Conservation (phyloP, 2,797 vertebrate species). For the Petrocephalus schoutedeni region DNA sequence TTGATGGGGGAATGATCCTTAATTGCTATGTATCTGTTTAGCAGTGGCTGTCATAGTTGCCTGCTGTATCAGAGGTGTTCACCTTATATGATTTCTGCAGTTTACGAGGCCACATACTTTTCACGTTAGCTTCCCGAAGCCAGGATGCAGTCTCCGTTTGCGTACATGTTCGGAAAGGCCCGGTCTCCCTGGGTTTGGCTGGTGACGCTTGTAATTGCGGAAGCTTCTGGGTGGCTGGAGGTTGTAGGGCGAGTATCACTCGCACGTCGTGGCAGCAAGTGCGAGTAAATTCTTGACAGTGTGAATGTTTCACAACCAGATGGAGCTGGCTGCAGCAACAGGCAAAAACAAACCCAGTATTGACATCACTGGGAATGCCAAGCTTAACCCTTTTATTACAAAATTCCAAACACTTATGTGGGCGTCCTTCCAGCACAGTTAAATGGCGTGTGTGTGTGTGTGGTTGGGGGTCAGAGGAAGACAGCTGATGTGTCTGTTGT, state of each 20-base stretch:
- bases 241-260: background rate
- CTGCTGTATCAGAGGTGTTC: background rate
- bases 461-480: background rate
- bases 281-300: background rate
- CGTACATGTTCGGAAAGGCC: background rate
- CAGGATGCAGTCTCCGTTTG: background rate
- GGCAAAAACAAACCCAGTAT: background rate
- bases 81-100: background rate
- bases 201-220: background rate
- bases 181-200: background rate
- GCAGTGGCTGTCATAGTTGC: background rate
- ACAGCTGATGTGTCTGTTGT: background rate
- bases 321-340: background rate
- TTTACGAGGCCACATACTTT: background rate
- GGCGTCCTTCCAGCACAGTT: background rate
- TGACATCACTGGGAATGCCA: background rate
- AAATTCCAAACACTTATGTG: slow-evolving; percentile 7
- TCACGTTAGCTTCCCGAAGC: background rate
- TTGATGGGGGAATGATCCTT: background rate
- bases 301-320: background rate
- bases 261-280: background rate
- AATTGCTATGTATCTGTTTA: background rate
- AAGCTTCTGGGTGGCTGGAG: background rate
- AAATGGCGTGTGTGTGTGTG: background rate
- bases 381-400: background rate